Percentiles rank a stretch among this genome's conserved stretches.
Evolutionary conservation across 2,888 invertebrate species (phyloP).

Genomic region (Tridacna crocea): DNA sequence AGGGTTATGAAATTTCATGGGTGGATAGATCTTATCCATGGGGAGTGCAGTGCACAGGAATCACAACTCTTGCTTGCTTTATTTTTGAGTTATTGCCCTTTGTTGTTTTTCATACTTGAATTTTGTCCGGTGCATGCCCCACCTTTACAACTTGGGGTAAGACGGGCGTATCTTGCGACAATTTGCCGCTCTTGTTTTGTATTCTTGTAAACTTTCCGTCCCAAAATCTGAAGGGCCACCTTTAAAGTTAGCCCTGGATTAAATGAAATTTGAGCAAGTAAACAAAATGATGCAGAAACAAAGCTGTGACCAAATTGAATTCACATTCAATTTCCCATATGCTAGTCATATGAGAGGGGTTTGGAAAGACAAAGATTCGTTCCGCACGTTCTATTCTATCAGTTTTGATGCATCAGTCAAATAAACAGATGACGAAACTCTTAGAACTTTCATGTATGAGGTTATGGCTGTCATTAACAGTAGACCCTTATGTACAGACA

Average conservation of each 20-base stretch:
- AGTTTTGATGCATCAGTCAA: constrained; percentile 38
- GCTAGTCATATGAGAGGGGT: constrained; percentile 70
- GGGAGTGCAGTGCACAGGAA: too few relatives aligned
- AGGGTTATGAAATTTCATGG: too few relatives aligned
- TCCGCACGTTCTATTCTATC: constrained; percentile 27
- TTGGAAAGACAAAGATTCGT: constrained; percentile 53
- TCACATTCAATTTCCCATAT: constrained; percentile 62
- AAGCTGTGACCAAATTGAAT: neutral
- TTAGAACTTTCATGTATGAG: constrained; percentile 59
- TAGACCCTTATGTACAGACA: constrained; percentile 51
- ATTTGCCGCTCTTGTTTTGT: too few relatives aligned
- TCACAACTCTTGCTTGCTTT: too few relatives aligned
- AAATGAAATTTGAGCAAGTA: constrained; percentile 23
- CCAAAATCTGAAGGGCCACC: too few relatives aligned
- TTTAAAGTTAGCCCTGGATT: constrained; percentile 1
- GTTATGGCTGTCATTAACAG: constrained; percentile 55
- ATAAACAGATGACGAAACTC: constrained; percentile 49
- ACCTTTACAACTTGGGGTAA: too few relatives aligned
- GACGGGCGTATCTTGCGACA: too few relatives aligned
- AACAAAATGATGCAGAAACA: constrained; percentile 11
- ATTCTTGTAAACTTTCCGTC: too few relatives aligned
- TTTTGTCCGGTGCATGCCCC: too few relatives aligned
- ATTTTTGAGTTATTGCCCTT: too few relatives aligned
- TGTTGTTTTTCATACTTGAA: too few relatives aligned
- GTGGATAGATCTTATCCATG: too few relatives aligned